Evolutionary conservation across 37 sponge, comb jelly and placozoan species (phyloP).

Genomic region (Cliona cf. orientalis): DNA sequence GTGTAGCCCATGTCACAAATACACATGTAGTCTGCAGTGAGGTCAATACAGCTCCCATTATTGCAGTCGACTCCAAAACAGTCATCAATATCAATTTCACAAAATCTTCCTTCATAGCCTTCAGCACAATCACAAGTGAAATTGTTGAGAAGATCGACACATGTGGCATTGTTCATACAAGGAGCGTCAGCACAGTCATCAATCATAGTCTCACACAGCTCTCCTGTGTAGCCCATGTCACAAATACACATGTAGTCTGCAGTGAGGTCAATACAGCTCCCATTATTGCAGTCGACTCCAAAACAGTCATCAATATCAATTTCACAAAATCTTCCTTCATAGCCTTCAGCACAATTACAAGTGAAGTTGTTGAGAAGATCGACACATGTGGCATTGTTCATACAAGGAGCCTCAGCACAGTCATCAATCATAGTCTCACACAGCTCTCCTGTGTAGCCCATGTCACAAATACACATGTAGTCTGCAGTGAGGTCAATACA

Average conservation of each 20-base stretch:
- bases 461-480: conserved; percentile 64
- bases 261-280: conserved; percentile 23
- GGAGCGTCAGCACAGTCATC: conserved; percentile 53
- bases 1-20: conserved; percentile 58
- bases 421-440: conserved; percentile 69
- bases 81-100: conserved; percentile 53
- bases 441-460: conserved; percentile 38
- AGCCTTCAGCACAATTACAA: conserved; percentile 52
- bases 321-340: conserved; percentile 47
- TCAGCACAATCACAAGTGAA: conserved; percentile 51
- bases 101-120: conserved; percentile 58
- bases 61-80: conserved; percentile 27
- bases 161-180: conserved; percentile 56
- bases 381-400: conserved; percentile 42
- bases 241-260: conserved; percentile 27
- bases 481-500: conserved; percentile 37
- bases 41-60: conserved; percentile 61
- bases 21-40: conserved; percentile 27
- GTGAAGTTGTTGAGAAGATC: conserved; percentile 40
- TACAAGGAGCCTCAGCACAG: conserved; percentile 37
- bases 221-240: conserved; percentile 4
- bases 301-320: conserved; percentile 35
- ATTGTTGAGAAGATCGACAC: conserved; percentile 33
- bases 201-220: conserved; percentile 38
- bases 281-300: conserved; percentile 38